Evolutionary conservation across 2,888 invertebrate species (phyloP).

Genomic region (Oligia latruncula): DNA sequence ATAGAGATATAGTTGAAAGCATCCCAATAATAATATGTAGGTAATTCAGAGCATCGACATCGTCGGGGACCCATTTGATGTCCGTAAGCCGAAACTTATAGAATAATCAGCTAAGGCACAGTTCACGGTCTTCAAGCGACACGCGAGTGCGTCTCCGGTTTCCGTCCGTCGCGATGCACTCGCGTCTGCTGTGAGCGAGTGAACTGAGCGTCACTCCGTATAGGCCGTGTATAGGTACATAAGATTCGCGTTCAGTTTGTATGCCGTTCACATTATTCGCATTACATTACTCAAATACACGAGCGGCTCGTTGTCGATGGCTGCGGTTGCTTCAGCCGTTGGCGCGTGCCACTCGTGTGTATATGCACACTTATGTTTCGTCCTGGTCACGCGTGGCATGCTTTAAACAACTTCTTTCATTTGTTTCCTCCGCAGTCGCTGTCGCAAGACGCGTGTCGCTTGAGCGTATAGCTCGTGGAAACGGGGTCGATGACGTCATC

Average conservation of each 20-base stretch:
- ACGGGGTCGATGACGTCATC: constrained; percentile 49
- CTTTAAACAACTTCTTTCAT: neutral
- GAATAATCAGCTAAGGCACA: constrained; percentile 17
- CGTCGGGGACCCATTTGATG: constrained; percentile 32
- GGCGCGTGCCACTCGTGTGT: neutral
- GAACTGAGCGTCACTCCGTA: neutral
- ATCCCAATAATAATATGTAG: constrained; percentile 41
- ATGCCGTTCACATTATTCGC: neutral
- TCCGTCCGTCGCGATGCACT: neutral
- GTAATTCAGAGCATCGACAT: constrained; percentile 31
- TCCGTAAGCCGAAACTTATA: constrained; percentile 46
- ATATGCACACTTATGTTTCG: neutral
- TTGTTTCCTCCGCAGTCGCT: neutral
- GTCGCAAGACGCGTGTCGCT: neutral
- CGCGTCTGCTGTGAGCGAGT: too few relatives aligned
- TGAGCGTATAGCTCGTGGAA: neutral
- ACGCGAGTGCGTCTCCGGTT: neutral
- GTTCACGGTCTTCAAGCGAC: neutral
- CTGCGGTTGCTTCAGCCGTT: neutral
- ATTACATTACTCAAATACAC: neutral
- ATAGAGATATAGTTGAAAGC: constrained; percentile 25
- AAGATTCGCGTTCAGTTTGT: neutral
- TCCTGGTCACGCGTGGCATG: neutral
- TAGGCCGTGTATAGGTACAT: neutral
- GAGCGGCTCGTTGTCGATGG: neutral